Percentiles rank a stretch among this genome's conserved stretches.
These are phyloP conservation scores for Noctua janthe DNA, from an alignment of 2,888 invertebrate species.

Conservation along the genomic window DNA sequence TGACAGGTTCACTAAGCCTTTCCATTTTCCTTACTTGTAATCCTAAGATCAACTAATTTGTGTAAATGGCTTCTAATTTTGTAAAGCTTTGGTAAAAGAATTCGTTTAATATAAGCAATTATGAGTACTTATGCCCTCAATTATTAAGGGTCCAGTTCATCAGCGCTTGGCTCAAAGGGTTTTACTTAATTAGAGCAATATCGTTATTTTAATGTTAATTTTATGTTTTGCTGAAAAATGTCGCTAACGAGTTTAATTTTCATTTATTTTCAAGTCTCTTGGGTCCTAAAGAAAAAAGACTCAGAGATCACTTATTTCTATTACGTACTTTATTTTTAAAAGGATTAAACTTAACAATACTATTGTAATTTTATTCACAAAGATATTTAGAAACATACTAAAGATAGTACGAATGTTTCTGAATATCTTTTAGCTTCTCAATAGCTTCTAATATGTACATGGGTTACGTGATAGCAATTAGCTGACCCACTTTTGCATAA, in stretches of 20 bases:
- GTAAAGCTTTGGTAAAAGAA: conserved; percentile 16
- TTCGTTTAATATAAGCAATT: conserved; percentile 44
- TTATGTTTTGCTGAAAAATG: conserved; percentile 29
- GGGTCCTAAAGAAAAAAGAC: background rate
- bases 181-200: conserved; percentile 51
- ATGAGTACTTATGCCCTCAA: conserved; percentile 37
- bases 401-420: background rate
- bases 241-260: conserved; percentile 23
- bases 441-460: background rate
- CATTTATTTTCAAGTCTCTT: conserved; percentile 28
- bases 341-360: background rate
- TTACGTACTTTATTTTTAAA: background rate
- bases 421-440: too few species aligned
- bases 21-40: conserved; percentile 30
- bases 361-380: background rate
- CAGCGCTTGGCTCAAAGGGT: conserved; percentile 23
- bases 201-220: conserved; percentile 33
- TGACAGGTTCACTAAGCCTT: conserved; percentile 29
- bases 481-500: too few species aligned
- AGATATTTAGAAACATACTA: background rate
- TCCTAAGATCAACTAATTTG: conserved; percentile 35
- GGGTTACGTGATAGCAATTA: too few species aligned
- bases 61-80: conserved; percentile 20
- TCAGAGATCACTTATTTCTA: conserved; percentile 1
- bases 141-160: conserved; percentile 35